A percentile compares a stretch with the other conserved stretches of the same genome.
Conservation (phyloP, 2,797 vertebrate species). For the Semotilus atromaculatus region DNA sequence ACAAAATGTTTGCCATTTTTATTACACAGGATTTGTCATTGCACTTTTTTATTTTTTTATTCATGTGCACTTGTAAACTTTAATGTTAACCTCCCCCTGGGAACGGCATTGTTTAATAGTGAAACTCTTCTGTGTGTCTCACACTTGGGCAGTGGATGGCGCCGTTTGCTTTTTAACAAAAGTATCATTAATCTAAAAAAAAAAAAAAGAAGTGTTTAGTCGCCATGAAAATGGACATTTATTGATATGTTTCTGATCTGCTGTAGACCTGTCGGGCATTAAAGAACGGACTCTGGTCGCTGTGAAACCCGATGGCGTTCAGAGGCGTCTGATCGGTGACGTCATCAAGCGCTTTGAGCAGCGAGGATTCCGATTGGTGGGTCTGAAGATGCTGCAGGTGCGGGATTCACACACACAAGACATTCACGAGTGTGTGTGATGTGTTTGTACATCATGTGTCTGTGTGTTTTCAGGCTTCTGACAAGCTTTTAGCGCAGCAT, state of each 20-base stretch:
- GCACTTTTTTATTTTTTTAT: not conserved
- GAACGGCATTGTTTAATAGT: not conserved
- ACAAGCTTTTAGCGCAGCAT: slow-evolving; percentile 85
- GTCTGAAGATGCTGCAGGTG: slow-evolving; percentile 92
- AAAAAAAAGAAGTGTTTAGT: not conserved
- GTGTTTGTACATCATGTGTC: not conserved
- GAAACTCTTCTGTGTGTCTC: not conserved
- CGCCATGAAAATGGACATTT: accelerated
- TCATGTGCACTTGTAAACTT: not conserved
- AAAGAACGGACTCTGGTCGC: slow-evolving; percentile 87
- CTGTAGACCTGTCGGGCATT: slow-evolving; percentile 66
- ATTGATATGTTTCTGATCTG: no score
- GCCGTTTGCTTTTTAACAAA: slow-evolving; percentile 3
- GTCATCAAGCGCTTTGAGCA: slow-evolving; percentile 90
- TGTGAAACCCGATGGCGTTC: slow-evolving; percentile 92
- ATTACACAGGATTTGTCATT: not conserved
- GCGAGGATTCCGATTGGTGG: slow-evolving; percentile 90
- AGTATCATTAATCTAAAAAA: not conserved
- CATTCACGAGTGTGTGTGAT: not conserved
- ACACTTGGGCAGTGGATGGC: not conserved
- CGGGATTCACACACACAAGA: not conserved
- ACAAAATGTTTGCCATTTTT: no score
- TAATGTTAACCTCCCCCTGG: not conserved
- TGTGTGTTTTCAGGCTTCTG: slow-evolving; percentile 79
- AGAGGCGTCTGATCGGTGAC: slow-evolving; percentile 86